Base-by-base conservation (phyloP, 2,797 vertebrate genomes). In the Malurus leucopterus region DNA sequence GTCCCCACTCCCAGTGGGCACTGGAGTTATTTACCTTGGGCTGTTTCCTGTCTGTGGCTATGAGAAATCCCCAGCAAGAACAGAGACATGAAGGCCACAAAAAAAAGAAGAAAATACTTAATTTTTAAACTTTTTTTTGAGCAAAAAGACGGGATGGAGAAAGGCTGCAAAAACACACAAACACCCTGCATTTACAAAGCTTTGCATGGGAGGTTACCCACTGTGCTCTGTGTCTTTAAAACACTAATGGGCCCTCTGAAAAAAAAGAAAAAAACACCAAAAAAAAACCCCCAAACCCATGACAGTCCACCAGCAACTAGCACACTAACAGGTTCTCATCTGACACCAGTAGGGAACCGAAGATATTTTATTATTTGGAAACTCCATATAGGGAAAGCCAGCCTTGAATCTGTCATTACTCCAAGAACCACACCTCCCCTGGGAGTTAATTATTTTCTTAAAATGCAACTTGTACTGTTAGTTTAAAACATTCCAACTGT, bases 401-500 rank as follows among this genome's bases (percentile, higher is more conserved):
- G 97, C 96, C 96, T 96, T 97, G 97, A 97, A 97, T 98, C 98
- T 98, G 97, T 97, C 97, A 97, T 97, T 96, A 97, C 97, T 97
- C 97, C 95, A 96, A 96, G 96, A 97, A 97, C 98, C 97, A 88
- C 97, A 96, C 97, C 96, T 98, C 98, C 98, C 98, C 82, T 62
- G 98, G 97, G 98, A 98, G 97, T 98, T 98, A 98, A 98, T 98
- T 98, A 98, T 98, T 98, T 98, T 98, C 97, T 97, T 98, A 96
- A 98, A 98, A 98, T 97, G 97, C 97, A 95, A 96, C 97, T 98
- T 96, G 95, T 97, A 96, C 97, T 98, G 96, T 97, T 97, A 95
- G 97, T 98, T 98, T 98, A 98, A 99, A 98, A 98, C 98, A 97
- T 97, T 98, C 98, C 97, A 98, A 98, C 98, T 97, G 97, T 96